Evolutionary conservation across 2,113 vertebrate genomes (phyloP).

Genomic region (Sterrhoptilus dennistouni): DNA sequence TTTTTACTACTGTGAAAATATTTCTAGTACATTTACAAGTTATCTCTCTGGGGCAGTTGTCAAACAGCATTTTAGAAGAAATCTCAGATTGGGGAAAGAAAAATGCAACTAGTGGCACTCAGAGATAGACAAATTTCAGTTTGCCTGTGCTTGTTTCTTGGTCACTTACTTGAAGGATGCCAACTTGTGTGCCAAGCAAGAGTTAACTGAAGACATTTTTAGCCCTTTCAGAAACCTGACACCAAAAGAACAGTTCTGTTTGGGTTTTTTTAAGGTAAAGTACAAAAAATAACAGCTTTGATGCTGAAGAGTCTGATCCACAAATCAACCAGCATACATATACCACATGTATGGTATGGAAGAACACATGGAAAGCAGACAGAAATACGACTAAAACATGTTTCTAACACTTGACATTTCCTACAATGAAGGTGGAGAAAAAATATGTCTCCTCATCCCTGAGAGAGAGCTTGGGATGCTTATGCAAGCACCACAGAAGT

Average conservation of each 20-base stretch:
- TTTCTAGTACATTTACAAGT: not conserved
- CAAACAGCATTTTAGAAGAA: not conserved
- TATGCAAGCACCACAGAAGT: not conserved
- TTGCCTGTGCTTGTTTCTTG: not conserved
- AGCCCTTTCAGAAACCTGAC: not conserved
- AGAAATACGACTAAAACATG: slow-evolving; percentile 35
- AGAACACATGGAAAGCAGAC: not conserved
- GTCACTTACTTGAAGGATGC: not conserved
- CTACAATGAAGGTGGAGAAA: not conserved
- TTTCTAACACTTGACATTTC: not conserved
- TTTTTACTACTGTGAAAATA: not conserved
- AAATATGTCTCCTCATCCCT: not conserved
- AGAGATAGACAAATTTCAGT: not conserved
- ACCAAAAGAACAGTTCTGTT: slow-evolving; percentile 27
- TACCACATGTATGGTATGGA: not conserved
- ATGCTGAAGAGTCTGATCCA: not conserved
- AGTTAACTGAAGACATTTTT: slow-evolving; percentile 3
- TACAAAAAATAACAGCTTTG: slow-evolving; percentile 4
- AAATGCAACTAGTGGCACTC: not conserved
- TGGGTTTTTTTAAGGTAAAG: not conserved
- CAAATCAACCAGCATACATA: not conserved
- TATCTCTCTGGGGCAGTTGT: not conserved
- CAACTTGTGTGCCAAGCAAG: not conserved
- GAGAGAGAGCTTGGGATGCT: not conserved
- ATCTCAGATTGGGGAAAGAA: not conserved